A percentile compares a stretch with the other conserved stretches of the same genome.
phyloP scores from a whole-genome alignment of 2,797 vertebrate genomes.

The Stomatorhinus walkeri region DNA sequence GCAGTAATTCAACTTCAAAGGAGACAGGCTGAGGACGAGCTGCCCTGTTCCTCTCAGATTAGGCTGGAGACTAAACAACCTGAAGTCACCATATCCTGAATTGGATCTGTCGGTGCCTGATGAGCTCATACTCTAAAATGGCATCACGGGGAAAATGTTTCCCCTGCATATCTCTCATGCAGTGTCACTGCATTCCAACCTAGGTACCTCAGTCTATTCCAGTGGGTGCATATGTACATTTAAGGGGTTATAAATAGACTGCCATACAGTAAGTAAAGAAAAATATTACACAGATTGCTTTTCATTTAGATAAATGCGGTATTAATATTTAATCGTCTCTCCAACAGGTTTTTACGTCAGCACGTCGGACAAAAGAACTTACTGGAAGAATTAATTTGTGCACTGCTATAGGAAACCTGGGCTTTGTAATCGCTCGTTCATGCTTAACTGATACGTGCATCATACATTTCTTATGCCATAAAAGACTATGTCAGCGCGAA shows the following conservation, averaged over 20 bases:
- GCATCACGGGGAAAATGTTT: background rate
- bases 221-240: background rate
- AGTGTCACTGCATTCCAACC: conserved; percentile 20
- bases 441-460: background rate
- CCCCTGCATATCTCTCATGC: conserved; percentile 14
- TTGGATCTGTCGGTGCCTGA: conserved; percentile 7
- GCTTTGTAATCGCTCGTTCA: background rate
- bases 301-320: background rate
- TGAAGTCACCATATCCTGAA: conserved; percentile 5
- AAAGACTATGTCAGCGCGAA: background rate
- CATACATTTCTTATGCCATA: background rate
- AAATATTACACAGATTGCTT: background rate
- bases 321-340: background rate
- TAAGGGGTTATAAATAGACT: background rate
- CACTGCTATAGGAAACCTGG: background rate
- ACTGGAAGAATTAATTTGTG: conserved; percentile 7
- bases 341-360: background rate
- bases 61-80: background rate
- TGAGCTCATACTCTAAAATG: conserved; percentile 20
- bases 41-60: conserved; percentile 16
- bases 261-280: background rate
- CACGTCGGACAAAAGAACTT: background rate
- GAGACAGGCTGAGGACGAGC: background rate
- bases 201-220: conserved; percentile 12
- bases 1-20: background rate